Evolutionary conservation across 2,797 vertebrate genomes (phyloP).

Genomic region (Myotis vivesi): DNA sequence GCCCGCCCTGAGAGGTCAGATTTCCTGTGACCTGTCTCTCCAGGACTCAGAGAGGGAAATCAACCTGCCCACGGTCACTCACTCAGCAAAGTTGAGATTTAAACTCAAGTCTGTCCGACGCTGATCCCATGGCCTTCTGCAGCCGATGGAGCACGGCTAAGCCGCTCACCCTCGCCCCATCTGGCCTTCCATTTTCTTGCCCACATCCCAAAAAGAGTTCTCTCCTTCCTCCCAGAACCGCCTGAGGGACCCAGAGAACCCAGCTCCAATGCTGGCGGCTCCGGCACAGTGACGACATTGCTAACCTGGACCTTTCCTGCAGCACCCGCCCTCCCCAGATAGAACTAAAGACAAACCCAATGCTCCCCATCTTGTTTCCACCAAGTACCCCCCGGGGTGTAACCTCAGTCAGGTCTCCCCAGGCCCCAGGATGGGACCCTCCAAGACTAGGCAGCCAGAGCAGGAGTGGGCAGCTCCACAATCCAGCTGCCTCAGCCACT

Average conservation of each 20-base stretch:
- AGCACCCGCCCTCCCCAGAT: not conserved
- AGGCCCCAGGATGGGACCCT: not conserved
- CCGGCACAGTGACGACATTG: not conserved
- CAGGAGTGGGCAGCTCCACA: not conserved
- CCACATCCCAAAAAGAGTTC: not conserved
- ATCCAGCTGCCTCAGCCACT: not conserved
- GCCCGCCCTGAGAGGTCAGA: not conserved
- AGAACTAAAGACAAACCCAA: not conserved
- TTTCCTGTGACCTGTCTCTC: not conserved
- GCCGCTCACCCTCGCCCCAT: fast-evolving
- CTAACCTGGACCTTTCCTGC: not conserved
- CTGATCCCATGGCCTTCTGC: not conserved
- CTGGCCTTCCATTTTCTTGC: not conserved
- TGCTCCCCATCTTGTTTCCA: fast-evolving
- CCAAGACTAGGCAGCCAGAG: not conserved
- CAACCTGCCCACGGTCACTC: not conserved
- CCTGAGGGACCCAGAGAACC: not conserved
- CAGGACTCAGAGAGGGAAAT: not conserved
- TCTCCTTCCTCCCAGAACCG: not conserved
- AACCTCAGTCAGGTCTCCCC: not conserved
- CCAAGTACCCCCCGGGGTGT: not conserved
- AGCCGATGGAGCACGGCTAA: not conserved
- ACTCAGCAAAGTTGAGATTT: not conserved
- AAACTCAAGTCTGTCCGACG: not conserved
- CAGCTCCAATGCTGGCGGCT: no score